These are phyloP conservation scores for Enteromius paludinosus DNA, from an alignment of 2,797 vertebrate species.

Conservation along the genomic window DNA sequence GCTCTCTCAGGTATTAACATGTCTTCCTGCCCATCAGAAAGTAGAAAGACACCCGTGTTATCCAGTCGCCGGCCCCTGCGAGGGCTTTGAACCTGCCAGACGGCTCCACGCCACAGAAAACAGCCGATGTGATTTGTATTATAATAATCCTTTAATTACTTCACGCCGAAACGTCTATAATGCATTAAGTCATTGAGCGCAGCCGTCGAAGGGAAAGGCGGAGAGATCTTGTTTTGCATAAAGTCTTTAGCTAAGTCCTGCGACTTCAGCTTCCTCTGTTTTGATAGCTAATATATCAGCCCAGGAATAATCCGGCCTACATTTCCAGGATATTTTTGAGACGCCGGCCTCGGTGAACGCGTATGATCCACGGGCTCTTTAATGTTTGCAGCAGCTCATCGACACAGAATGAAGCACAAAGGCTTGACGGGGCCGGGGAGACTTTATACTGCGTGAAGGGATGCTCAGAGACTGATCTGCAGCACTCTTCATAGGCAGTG, in stretches of 20 bases:
- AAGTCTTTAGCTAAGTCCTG: slow-evolving; percentile 77
- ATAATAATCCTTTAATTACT: slow-evolving; percentile 84
- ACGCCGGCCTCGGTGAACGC: slow-evolving; percentile 63
- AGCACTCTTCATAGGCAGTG: background rate
- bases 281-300: slow-evolving; percentile 74
- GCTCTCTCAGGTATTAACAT: slow-evolving; percentile 31
- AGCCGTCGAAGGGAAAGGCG: slow-evolving; percentile 77
- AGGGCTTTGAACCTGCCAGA: slow-evolving; percentile 67
- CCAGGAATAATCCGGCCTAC: slow-evolving; percentile 77
- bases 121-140: slow-evolving; percentile 73
- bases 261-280: slow-evolving; percentile 69
- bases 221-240: slow-evolving; percentile 81
- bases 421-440: background rate
- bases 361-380: slow-evolving; percentile 54
- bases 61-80: slow-evolving; percentile 58
- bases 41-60: slow-evolving; percentile 46
- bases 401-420: slow-evolving; percentile 51
- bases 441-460: slow-evolving; percentile 48
- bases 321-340: slow-evolving; percentile 68
- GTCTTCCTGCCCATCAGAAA: slow-evolving; percentile 55
- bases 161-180: slow-evolving; percentile 79
- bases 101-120: slow-evolving; percentile 74
- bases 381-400: slow-evolving; percentile 51
- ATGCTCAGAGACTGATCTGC: slow-evolving; percentile 26
- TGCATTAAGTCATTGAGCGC: slow-evolving; percentile 80